Conservation (phyloP, 2,113 vertebrate species). For the Lophotis ruficrista region DNA sequence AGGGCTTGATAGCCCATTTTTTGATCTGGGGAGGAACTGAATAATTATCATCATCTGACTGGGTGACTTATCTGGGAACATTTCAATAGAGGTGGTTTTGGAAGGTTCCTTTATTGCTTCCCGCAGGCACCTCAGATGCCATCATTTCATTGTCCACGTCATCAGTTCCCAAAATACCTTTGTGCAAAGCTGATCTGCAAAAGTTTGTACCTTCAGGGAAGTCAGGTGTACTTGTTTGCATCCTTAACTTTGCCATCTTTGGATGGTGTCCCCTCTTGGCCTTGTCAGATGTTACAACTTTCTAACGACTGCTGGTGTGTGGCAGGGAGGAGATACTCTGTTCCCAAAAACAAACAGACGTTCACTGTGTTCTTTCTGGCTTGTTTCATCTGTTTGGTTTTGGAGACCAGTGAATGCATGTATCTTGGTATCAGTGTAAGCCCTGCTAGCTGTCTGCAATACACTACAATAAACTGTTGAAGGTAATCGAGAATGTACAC, state of each 20-base stretch:
- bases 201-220: background rate
- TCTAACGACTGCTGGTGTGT: background rate
- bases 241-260: background rate
- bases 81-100: background rate
- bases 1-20: background rate
- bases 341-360: background rate
- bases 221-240: background rate
- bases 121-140: background rate
- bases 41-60: background rate
- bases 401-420: accelerated
- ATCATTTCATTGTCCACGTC: accelerated
- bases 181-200: background rate
- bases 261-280: background rate
- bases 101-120: background rate
- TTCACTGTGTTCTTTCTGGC: background rate
- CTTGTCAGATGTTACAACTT: background rate
- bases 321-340: background rate
- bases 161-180: background rate
- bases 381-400: background rate
- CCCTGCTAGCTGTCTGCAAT: background rate
- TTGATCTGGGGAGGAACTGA: background rate
- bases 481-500: background rate
- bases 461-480: background rate
- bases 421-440: background rate
- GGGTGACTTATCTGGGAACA: background rate